Conservation (phyloP, 2,797 vertebrate species). For the Pseudomugil tenellus region DNA sequence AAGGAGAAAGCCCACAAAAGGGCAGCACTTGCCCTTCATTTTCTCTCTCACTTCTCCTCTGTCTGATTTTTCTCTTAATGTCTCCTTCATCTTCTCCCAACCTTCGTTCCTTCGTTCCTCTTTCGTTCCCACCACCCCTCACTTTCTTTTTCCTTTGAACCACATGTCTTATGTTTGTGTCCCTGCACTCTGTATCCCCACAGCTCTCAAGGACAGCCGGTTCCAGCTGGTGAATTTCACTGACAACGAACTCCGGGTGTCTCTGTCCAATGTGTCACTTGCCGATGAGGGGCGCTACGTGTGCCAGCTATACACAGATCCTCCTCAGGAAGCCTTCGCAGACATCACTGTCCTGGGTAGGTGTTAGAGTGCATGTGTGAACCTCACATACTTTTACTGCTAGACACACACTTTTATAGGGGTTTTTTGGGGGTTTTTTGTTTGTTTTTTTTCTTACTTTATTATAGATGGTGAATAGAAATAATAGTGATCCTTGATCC, state of each 20-base stretch:
- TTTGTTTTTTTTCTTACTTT: not conserved
- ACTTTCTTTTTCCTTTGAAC: conserved; percentile 22
- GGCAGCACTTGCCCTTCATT: conserved; percentile 23
- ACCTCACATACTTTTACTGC: conserved; percentile 3
- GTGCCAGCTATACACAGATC: conserved; percentile 98
- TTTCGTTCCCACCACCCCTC: conserved; percentile 26
- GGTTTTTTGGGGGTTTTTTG: conserved; percentile 34
- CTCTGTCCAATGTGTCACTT: conserved; percentile 96
- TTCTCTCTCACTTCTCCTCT: conserved; percentile 5
- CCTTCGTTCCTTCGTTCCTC: no score
- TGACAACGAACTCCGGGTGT: conserved; percentile 96
- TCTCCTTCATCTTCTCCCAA: conserved; percentile 42
- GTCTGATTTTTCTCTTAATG: conserved; percentile 32
- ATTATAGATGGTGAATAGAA: conserved; percentile 53
- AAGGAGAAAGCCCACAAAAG: conserved; percentile 71
- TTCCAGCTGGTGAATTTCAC: conserved; percentile 99
- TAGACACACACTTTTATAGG: not conserved
- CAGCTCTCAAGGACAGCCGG: conserved; percentile 95
- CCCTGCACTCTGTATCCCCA: conserved; percentile 64
- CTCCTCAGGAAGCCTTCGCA: conserved; percentile 96
- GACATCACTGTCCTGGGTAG: conserved; percentile 96
- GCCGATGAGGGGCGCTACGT: conserved; percentile 97
- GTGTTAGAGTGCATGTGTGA: conserved; percentile 64
- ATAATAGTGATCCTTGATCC: conserved; percentile 75
- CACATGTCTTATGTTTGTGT: conserved; percentile 60